A percentile compares a stretch with the other conserved stretches of the same genome.
phyloP scores from a whole-genome alignment of 2,888 invertebrate genomes.

The Dicyrtomina minuta region DNA sequence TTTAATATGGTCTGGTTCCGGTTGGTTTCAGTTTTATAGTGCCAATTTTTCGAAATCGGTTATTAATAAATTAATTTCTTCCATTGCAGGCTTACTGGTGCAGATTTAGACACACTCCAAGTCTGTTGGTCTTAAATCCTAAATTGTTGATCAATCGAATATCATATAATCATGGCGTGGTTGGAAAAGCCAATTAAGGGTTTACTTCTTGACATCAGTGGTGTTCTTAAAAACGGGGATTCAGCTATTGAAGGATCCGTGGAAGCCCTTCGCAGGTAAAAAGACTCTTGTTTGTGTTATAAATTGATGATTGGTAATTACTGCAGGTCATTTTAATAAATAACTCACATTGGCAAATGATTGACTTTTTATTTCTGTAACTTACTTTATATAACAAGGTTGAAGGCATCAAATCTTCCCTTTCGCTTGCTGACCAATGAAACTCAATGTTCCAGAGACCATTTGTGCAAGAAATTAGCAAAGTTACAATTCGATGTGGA shows the following conservation, averaged over 20 bases:
- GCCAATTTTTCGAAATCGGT: too few species aligned
- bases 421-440: conserved; percentile 63
- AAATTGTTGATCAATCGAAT: too few species aligned
- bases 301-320: conserved; percentile 41
- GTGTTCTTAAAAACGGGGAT: conserved; percentile 61
- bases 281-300: too few species aligned
- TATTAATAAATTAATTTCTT: too few species aligned
- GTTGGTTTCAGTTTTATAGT: too few species aligned
- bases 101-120: too few species aligned
- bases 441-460: conserved; percentile 58
- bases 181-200: conserved; percentile 55
- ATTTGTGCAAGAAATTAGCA: conserved; percentile 57
- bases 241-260: conserved; percentile 61
- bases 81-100: too few species aligned
- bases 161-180: conserved; percentile 28
- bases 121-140: too few species aligned
- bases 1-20: too few species aligned
- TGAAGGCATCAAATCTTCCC: conserved; percentile 56
- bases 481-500: conserved; percentile 58
- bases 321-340: conserved; percentile 61
- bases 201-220: conserved; percentile 62
- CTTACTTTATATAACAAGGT: conserved; percentile 53
- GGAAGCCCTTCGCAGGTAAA: conserved; percentile 60
- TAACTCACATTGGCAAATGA: conserved; percentile 59
- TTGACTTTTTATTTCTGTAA: conserved; percentile 57